Base-by-base conservation (phyloP, 2,113 vertebrate genomes). In the Peromyscus leucopus region DNA sequence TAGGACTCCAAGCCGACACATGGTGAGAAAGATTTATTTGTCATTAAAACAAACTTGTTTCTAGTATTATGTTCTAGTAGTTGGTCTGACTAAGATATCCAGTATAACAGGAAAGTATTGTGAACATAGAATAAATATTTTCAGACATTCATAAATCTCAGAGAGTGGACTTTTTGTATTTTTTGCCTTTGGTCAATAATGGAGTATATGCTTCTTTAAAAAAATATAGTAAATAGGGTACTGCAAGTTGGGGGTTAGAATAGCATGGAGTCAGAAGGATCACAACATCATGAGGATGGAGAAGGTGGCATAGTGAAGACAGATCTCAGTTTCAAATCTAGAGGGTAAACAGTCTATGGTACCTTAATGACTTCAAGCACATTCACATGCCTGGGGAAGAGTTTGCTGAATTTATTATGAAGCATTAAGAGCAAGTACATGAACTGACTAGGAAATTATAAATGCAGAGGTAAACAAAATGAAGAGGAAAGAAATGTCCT, bases 381-480 rank as follows among this genome's bases (percentile, higher is more conserved):
- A 91, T 76, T 79, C 61, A 11, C 24, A 75, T 9, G 13, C 15
- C 22, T 6, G 4, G 26, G 36, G 28, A 74, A 76, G 48, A 90
- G 8, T 75, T 90, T 87, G 88, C n/a, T 92, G 46, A 94, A 16
- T 74, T 89, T 86, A 91, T 39, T 24, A 55, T 31, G 67, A 92
- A 69, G 13, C 91, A 72, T 55, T 22, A n/a, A 28, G 91, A 86
- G 10, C 55, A 92, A 93, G 5, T 7, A 36, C 6, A 86, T 86
- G 63, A 13, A 5, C 39, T 72, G 84, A 22, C 1, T 65, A 69
- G 67, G 55, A 48, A 91, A 75, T 83, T 76, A 88, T 46, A 67
- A 71, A 42, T 67, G 48, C 17, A 65, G 78, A 26, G 74, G 46
- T 86, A 76, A 86, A 36, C 31, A 57, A 89, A 93, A 84, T 7